phyloP scores from a whole-genome alignment of 2,888 invertebrate genomes.

The Xestia ashworthii region DNA sequence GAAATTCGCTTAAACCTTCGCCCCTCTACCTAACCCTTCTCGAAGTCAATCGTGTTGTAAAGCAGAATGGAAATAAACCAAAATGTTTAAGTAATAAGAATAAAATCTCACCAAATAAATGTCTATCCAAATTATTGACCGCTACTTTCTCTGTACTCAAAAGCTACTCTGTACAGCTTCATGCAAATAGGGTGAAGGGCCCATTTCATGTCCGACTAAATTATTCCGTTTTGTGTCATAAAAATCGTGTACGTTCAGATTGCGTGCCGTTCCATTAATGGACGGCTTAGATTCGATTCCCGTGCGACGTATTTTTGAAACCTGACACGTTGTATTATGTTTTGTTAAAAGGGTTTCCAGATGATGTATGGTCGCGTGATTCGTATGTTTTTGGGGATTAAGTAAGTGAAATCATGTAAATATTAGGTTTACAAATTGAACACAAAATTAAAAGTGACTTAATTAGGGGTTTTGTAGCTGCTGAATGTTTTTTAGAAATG shows the following conservation, averaged over 20 bases:
- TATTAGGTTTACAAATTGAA: constrained; percentile 1
- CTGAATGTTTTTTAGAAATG: no score
- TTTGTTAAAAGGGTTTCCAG: constrained; percentile 33
- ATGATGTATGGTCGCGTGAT: constrained; percentile 30
- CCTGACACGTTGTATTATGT: constrained; percentile 51
- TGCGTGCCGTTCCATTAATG: constrained; percentile 69
- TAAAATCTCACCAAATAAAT: background rate
- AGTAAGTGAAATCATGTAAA: constrained; percentile 16
- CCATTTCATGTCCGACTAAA: constrained; percentile 78
- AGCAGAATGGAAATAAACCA: background rate
- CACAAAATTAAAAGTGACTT: background rate
- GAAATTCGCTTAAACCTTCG: background rate
- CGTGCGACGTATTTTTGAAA: constrained; percentile 64
- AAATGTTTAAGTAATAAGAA: no score
- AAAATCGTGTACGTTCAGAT: constrained; percentile 67
- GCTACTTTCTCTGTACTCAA: constrained; percentile 16
- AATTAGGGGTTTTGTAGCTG: background rate
- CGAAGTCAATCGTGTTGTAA: background rate
- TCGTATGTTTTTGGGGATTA: constrained; percentile 26
- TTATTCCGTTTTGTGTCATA: constrained; percentile 75
- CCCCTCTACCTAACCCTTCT: background rate
- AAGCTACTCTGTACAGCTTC: constrained; percentile 53
- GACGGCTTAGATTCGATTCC: constrained; percentile 71
- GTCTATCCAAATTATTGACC: constrained; percentile 8
- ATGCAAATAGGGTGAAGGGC: constrained; percentile 70